These are phyloP conservation scores for Elachura formosa DNA, from an alignment of 2,113 vertebrate genomes.

Conservation along the genomic window DNA sequence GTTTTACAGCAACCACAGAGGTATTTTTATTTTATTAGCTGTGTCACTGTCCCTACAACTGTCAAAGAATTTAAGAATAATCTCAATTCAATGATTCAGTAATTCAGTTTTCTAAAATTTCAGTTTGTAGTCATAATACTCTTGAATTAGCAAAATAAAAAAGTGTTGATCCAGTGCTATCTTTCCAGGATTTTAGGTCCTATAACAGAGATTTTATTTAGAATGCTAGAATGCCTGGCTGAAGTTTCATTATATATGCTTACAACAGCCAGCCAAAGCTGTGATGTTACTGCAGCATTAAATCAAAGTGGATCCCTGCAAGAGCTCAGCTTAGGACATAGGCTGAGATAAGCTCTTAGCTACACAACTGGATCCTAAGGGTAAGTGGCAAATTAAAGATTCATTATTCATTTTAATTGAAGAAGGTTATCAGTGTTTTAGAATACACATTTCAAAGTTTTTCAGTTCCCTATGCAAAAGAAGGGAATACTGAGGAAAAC, in stretches of 20 bases:
- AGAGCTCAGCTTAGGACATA: slow-evolving; percentile 60
- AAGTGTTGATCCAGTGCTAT: background rate
- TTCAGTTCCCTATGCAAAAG: slow-evolving; percentile 56
- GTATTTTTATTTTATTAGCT: background rate
- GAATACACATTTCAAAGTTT: slow-evolving; percentile 56
- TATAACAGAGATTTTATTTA: background rate
- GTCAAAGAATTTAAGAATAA: background rate
- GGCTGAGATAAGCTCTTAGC: slow-evolving; percentile 65
- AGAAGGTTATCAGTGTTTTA: slow-evolving; percentile 62
- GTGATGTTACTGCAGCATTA: slow-evolving; percentile 34
- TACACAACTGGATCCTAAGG: slow-evolving; percentile 64
- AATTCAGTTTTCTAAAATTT: background rate
- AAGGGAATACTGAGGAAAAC: slow-evolving; percentile 5
- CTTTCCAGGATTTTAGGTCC: background rate
- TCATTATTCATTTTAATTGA: slow-evolving; percentile 74
- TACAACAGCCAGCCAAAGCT: slow-evolving; percentile 47
- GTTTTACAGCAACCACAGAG: background rate
- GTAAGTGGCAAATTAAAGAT: slow-evolving; percentile 75
- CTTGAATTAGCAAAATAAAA: background rate
- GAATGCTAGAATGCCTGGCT: background rate
- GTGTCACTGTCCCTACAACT: background rate
- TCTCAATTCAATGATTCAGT: background rate
- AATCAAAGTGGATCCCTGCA: slow-evolving; percentile 63
- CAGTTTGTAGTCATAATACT: background rate
- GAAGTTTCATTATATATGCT: background rate